Percentiles rank a stretch among this genome's conserved stretches.
phyloP scores from a whole-genome alignment of 1,140 invertebrate species.

The Phenacoccus solenopsis region DNA sequence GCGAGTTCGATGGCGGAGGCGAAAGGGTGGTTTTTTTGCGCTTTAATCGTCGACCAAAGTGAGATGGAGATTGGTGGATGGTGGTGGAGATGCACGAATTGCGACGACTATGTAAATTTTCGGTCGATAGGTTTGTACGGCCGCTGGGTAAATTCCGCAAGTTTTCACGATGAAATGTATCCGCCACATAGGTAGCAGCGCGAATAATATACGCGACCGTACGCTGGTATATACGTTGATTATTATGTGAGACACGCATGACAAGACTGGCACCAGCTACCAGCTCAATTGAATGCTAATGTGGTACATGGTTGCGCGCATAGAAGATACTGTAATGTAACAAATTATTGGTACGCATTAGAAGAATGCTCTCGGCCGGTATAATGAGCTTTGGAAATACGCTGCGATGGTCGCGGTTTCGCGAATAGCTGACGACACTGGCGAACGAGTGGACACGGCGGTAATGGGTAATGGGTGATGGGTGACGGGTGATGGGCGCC shows the following conservation, averaged over 20 bases:
- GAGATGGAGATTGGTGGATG: too few species aligned
- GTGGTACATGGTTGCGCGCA: neutral
- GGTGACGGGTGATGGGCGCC: too few species aligned
- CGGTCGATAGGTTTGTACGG: neutral
- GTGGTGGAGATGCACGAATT: too few species aligned
- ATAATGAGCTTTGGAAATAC: too few species aligned
- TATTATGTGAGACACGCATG: conserved; percentile 17
- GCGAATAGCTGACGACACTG: too few species aligned
- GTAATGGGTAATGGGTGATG: too few species aligned
- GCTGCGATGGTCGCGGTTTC: too few species aligned
- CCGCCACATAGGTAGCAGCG: neutral
- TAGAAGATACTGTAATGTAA: neutral
- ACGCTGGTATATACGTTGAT: neutral
- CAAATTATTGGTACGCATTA: neutral
- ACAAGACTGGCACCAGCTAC: conserved; percentile 11
- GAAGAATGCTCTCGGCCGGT: too few species aligned
- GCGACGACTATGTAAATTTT: neutral
- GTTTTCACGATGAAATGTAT: neutral
- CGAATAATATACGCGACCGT: neutral
- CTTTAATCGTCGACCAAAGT: too few species aligned
- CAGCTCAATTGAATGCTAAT: conserved; percentile 17
- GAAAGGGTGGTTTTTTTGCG: too few species aligned
- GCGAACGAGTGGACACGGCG: too few species aligned
- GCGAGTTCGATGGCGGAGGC: too few species aligned
- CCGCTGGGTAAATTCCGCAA: neutral